Base-by-base conservation (phyloP, 2,888 invertebrate genomes). In the Meliscaeva auricollis region DNA sequence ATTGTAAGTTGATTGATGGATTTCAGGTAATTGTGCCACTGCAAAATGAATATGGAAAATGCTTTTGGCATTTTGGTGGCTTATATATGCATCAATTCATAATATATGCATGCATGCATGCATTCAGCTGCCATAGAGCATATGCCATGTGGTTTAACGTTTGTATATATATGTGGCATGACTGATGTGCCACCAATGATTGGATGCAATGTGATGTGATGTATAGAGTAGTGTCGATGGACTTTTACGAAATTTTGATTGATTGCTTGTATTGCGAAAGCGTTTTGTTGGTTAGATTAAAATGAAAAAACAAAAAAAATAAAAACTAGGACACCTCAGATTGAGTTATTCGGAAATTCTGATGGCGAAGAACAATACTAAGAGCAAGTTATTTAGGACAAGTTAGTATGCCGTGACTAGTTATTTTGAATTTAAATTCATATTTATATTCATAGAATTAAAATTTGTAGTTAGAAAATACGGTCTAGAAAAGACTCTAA, bases 1-100 rank as follows among this genome's bases (percentile, higher is more conserved):
- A 80, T 80, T 76, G 80, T 75, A 76, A 64, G 60, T 62, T 85
- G 85, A 85, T 85, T 80, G 85, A 85, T 80, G 85, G 85, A 80
- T 85, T 72, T 85, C 85, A 68, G 44, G 85, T 62, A 85, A 85
- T 85, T 85, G 85, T 85, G 85, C 85, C 85, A 80, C 80, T 85
- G 85, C 75, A 54, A 80, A 64, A 72, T 76, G 85, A 56, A 80
- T 85, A 85, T 85, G 80, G 85, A 85, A 85, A 85, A 85, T 85
- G 80, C 85, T 73, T 80, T 85, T 80, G 80, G 72, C 83, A 78
- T 83, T 83, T 83, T 35, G 32, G 54, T 56, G 32, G 56, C 35
- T 56, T 32, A 56, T 35, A 56, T 26, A 26, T 52, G 15, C 54
- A 54, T 15, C 30, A 15, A 30, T 22, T 3, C 2, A 7, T 48